Percentiles rank a stretch among this genome's conserved stretches.
Evolutionary conservation across 2,888 invertebrate species (phyloP).

Genomic region (Macrostomum cliftonense): DNA sequence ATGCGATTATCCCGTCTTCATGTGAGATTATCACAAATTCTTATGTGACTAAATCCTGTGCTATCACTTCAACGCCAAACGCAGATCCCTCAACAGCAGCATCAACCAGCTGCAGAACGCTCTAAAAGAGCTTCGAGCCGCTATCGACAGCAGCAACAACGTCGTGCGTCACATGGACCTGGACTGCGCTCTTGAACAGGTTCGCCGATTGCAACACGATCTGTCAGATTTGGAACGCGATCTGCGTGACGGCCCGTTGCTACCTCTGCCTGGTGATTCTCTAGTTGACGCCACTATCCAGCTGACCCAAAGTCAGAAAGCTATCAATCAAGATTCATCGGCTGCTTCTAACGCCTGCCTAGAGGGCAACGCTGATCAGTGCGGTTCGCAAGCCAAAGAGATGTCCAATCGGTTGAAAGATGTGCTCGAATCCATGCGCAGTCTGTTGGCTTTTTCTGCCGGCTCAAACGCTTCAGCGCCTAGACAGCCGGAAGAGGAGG

Average conservation of each 20-base stretch:
- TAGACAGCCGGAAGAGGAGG: neutral
- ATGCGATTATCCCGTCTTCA: too few species aligned
- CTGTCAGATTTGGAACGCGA: slow-evolving; percentile 59
- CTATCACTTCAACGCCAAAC: too few species aligned
- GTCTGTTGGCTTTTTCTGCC: neutral
- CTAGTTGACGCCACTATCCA: slow-evolving; percentile 31
- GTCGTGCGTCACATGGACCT: slow-evolving; percentile 46
- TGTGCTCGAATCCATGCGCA: neutral
- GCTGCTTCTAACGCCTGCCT: slow-evolving; percentile 21
- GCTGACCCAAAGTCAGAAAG: neutral
- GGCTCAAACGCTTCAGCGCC: neutral
- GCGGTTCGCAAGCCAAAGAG: slow-evolving; percentile 52
- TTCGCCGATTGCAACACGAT: slow-evolving; percentile 59
- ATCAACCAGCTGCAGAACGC: slow-evolving; percentile 6
- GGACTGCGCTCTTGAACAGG: slow-evolving; percentile 60
- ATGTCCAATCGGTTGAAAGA: neutral
- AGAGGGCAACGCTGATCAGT: slow-evolving; percentile 49
- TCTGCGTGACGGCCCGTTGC: slow-evolving; percentile 51
- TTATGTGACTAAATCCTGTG: too few species aligned
- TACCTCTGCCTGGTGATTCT: slow-evolving; percentile 67
- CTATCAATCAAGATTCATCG: too few species aligned
- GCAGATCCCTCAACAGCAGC: slow-evolving; percentile 5
- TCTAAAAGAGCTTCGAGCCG: slow-evolving; percentile 6
- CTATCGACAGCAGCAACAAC: neutral
- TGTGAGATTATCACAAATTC: too few species aligned